Base-by-base conservation (phyloP, 2,888 invertebrate genomes). In the Macaria notata region DNA sequence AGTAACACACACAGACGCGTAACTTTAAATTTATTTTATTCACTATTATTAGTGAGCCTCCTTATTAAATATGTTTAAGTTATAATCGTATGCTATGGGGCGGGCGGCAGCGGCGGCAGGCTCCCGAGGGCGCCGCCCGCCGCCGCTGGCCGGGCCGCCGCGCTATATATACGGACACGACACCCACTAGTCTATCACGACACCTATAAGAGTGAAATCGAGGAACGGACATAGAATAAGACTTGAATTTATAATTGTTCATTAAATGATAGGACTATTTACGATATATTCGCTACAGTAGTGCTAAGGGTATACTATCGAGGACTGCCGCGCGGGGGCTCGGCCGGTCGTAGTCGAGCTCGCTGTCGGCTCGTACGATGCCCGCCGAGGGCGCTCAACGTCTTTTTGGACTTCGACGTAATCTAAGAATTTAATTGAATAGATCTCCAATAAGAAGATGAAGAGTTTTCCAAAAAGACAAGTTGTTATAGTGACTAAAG, bases 171-270 rank as follows among this genome's bases (percentile, higher is more conserved):
- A 81, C 78, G 87, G 86, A 88, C 88, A 91, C 89, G 84, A 90
- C 90, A 88, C 73, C 80, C 65, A 88, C 88, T 90, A 91, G 76
- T 76, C 91, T 91, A 90, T 83, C 84, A 90, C 90, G 88, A 90
- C 89, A 90, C 78, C 83, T 88, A 90, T 86, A 88, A 90, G 89
- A 87, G 82, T 73, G 89, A 91, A 91, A 89, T 88, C 73, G 87
- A 90, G 87, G 88, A 88, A 90, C 85, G 89, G 90, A 90, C 84
- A 88, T 85, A 88, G 88, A 86, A 73, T 77, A 82, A 88, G 87
- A 85, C 67, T 82, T 84, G 81, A 83, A 78, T 79, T 75, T 76
- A 74, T 76, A 75, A 76, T 70, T 76, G 78, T 73, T 76, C 71
- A 59, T 78, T 81, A 85, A 84, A 84, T 77, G 79, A 83, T 82